Conservation (phyloP, 2,797 vertebrate genomes). For the Esox lucius region DNA sequence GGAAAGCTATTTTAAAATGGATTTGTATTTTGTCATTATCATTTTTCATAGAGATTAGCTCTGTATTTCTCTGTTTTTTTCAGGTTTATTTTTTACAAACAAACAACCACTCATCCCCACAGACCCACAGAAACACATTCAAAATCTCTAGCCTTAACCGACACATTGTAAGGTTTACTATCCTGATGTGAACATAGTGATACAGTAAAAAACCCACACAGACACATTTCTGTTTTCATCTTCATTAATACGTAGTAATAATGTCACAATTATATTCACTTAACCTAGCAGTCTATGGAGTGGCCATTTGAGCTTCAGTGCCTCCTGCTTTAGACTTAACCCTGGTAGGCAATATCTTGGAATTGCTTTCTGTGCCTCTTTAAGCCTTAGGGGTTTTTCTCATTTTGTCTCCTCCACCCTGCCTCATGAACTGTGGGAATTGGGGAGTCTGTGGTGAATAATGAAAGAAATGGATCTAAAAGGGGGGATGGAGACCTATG, state of each 20-base stretch:
- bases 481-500: conserved; percentile 29
- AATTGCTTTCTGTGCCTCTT: conserved; percentile 59
- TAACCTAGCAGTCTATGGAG: neutral
- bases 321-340: neutral
- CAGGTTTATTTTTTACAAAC: neutral
- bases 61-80: conserved; percentile 29
- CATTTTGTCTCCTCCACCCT: conserved; percentile 59
- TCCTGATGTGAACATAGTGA: too few species aligned
- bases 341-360: conserved; percentile 54
- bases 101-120: neutral
- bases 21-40: conserved; percentile 37
- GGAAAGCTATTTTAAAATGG: conserved; percentile 42
- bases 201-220: neutral
- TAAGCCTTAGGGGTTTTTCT: conserved; percentile 55
- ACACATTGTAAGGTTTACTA: too few species aligned
- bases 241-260: neutral
- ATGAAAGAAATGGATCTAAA: conserved; percentile 65
- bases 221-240: neutral
- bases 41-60: conserved; percentile 32
- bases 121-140: neutral
- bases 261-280: neutral
- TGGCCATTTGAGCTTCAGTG: neutral
- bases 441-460: conserved; percentile 65
- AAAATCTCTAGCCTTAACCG: too few species aligned
- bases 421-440: conserved; percentile 55